Conservation (phyloP, 2,113 vertebrate genomes). For the Tamias sibiricus region DNA sequence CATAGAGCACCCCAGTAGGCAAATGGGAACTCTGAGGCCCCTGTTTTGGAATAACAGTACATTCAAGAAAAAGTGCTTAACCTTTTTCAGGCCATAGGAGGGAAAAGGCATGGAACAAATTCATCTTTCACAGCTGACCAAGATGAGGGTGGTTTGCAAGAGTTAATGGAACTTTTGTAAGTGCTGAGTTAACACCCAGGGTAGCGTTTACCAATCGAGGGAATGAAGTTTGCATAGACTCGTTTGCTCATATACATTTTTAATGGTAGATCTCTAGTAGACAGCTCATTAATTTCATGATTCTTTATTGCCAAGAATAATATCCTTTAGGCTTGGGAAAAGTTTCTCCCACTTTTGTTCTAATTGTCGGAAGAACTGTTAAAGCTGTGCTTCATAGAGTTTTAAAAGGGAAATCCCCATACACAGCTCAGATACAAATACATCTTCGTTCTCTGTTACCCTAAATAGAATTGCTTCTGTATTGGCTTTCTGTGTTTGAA, state of each 20-base stretch:
- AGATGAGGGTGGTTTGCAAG: conserved; percentile 24
- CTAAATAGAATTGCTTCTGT: conserved; percentile 64
- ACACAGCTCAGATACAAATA: conserved; percentile 54
- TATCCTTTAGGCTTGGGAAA: conserved; percentile 71
- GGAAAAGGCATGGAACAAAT: background rate
- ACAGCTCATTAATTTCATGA: conserved; percentile 81
- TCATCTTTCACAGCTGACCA: conserved; percentile 50
- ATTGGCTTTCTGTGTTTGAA: conserved; percentile 76
- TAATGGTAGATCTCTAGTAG: conserved; percentile 79
- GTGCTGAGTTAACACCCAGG: conserved; percentile 70
- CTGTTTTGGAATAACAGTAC: background rate
- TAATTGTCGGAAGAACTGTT: conserved; percentile 56
- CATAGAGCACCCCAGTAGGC: background rate
- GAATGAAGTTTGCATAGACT: conserved; percentile 45
- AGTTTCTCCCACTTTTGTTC: conserved; percentile 56
- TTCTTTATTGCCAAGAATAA: conserved; percentile 78
- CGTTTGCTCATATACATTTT: conserved; percentile 73
- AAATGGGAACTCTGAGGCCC: background rate
- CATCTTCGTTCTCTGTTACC: conserved; percentile 53
- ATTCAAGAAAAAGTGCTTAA: background rate
- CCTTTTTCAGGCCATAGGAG: background rate
- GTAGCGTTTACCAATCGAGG: conserved; percentile 37
- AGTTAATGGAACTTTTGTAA: conserved; percentile 74
- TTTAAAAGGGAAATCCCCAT: conserved; percentile 58
- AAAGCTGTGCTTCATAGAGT: conserved; percentile 66